Evolutionary conservation across 2,113 vertebrate genomes (phyloP).

Genomic region (Ia io): DNA sequence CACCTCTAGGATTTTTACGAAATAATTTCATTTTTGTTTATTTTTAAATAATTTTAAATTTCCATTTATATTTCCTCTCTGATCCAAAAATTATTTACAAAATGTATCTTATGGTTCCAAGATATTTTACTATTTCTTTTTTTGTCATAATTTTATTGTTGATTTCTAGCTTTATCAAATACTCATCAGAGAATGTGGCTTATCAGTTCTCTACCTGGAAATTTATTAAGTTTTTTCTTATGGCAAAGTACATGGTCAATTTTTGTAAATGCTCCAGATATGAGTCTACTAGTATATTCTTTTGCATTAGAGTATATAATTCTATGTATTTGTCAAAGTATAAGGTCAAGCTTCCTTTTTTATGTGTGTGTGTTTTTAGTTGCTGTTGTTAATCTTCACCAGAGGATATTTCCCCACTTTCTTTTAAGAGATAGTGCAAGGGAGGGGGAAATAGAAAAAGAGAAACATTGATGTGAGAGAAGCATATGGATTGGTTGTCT

Average conservation of each 20-base stretch:
- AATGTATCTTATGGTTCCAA: neutral
- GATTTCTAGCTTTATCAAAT: conserved; percentile 2
- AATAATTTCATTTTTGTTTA: neutral
- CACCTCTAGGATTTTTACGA: neutral
- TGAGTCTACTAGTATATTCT: neutral
- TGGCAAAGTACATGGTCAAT: neutral
- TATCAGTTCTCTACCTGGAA: neutral
- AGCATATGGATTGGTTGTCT: too few relatives aligned
- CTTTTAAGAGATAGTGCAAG: too few relatives aligned
- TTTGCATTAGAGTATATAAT: neutral
- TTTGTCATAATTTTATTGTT: conserved; percentile 6
- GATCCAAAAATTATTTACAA: neutral
- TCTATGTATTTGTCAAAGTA: conserved; percentile 12
- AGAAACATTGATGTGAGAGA: too few relatives aligned
- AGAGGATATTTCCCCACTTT: too few relatives aligned
- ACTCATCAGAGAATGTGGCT: neutral
- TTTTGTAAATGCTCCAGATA: neutral
- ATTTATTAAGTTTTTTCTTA: conserved; percentile 11
- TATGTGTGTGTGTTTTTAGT: too few relatives aligned
- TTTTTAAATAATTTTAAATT: neutral
- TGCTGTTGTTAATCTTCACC: too few relatives aligned
- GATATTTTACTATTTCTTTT: neutral
- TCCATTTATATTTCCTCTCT: neutral
- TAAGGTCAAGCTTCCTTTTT: neutral
- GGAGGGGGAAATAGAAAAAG: too few relatives aligned